A percentile compares a stretch with the other conserved stretches of the same genome.
Conservation (phyloP, 2,888 invertebrate species). For the Amphipoea oculea region DNA sequence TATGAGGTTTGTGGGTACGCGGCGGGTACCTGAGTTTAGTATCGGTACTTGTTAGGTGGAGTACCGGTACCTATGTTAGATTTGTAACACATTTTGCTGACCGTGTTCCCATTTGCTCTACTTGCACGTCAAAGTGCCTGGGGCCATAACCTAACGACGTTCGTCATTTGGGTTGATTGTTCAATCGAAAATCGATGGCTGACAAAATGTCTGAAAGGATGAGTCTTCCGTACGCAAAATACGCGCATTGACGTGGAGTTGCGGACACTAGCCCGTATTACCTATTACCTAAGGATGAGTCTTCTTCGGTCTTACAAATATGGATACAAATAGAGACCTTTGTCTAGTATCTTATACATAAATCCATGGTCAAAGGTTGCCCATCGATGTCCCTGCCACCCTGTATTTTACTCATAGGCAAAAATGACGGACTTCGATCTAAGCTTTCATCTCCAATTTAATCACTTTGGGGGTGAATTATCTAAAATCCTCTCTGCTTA, state of each 20-base stretch:
- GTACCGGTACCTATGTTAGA: neutral
- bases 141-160: slow-evolving; percentile 30
- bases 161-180: slow-evolving; percentile 18
- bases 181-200: neutral
- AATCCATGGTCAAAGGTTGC: no score
- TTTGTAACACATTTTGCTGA: neutral
- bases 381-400: no score
- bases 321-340: neutral
- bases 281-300: neutral
- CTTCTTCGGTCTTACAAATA: neutral
- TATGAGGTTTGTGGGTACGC: no score
- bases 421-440: neutral
- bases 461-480: neutral
- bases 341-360: neutral
- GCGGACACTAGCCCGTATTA: no score
- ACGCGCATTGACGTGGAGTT: no score
- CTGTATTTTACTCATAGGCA: neutral
- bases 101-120: neutral
- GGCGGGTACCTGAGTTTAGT: no score
- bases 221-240: no score
- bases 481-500: neutral
- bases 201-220: neutral
- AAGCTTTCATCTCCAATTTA: neutral
- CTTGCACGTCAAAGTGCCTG: slow-evolving; percentile 6
- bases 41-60: no score